Conservation (phyloP, 1,140 invertebrate species). For the Scaptomyza montana region DNA sequence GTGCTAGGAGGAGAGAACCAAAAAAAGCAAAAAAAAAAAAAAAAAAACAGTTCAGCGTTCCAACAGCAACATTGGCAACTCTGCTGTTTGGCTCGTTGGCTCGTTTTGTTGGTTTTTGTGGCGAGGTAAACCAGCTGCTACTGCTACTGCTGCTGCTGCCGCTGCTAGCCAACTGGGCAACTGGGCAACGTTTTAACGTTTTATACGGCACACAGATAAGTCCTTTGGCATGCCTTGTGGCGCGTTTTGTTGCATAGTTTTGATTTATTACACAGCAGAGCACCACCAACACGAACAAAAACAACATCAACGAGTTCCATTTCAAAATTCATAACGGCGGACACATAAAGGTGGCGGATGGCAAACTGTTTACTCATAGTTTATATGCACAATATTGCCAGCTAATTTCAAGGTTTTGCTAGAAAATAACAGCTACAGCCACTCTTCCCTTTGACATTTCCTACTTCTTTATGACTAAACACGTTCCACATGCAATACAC, state of each 20-base stretch:
- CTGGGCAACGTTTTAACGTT: constrained; percentile 65
- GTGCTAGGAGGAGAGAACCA: constrained; percentile 11
- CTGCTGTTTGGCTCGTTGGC: constrained; percentile 7
- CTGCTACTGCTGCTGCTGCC: constrained; percentile 9
- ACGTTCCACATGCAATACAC: not conserved
- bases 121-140: constrained; percentile 68
- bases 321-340: constrained; percentile 74
- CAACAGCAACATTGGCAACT: constrained; percentile 13
- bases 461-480: constrained; percentile 6
- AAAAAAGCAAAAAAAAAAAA: constrained; percentile 46
- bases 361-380: constrained; percentile 37
- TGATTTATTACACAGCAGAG: constrained; percentile 70
- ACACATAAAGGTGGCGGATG: constrained; percentile 39
- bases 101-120: constrained; percentile 53
- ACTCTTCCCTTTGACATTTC: no score
- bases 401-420: constrained; percentile 30
- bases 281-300: constrained; percentile 30
- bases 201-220: constrained; percentile 68
- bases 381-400: constrained; percentile 60
- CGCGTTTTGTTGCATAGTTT: constrained; percentile 81
- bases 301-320: constrained; percentile 65
- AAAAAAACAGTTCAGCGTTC: not conserved
- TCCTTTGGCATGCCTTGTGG: constrained; percentile 78
- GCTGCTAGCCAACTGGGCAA: constrained; percentile 6
- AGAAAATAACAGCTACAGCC: not conserved